These are phyloP conservation scores for Pseudococcus viburni DNA, from an alignment of 2,888 invertebrate species.

Conservation along the genomic window DNA sequence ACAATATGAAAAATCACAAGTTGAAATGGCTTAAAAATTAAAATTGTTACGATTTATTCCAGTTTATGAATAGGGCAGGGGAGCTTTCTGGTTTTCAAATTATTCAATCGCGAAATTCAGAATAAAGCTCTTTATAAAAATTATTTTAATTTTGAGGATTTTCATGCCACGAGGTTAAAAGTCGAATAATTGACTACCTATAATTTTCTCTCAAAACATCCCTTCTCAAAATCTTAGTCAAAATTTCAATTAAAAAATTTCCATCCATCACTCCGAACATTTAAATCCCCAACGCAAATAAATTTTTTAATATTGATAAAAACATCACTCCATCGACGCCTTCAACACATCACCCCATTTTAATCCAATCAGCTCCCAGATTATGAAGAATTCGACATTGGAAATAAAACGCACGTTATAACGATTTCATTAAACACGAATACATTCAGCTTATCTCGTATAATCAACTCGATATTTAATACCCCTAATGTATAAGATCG, in stretches of 20 bases:
- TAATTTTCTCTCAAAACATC: too few relatives aligned
- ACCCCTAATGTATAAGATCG: neutral
- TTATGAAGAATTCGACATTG: neutral
- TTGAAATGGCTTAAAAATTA: too few relatives aligned
- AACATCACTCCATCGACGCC: neutral
- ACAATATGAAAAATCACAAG: too few relatives aligned
- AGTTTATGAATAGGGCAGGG: too few relatives aligned
- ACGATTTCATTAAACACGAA: slow-evolving; percentile 14
- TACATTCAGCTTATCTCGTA: neutral
- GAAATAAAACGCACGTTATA: neutral
- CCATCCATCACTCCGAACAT: neutral
- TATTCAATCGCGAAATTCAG: too few relatives aligned
- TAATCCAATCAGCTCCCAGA: neutral
- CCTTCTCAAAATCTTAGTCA: too few relatives aligned
- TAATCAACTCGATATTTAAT: slow-evolving; percentile 2
- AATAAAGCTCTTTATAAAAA: too few relatives aligned
- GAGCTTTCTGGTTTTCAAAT: too few relatives aligned
- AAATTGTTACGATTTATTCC: too few relatives aligned
- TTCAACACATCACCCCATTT: neutral
- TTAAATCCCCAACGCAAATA: neutral
- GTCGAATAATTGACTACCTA: too few relatives aligned
- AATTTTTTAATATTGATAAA: neutral
- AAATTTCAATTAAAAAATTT: neutral
- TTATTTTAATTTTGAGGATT: too few relatives aligned
- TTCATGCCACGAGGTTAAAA: too few relatives aligned